phyloP scores from a whole-genome alignment of 2,797 vertebrate genomes.

The Malacoctenus gilli region DNA sequence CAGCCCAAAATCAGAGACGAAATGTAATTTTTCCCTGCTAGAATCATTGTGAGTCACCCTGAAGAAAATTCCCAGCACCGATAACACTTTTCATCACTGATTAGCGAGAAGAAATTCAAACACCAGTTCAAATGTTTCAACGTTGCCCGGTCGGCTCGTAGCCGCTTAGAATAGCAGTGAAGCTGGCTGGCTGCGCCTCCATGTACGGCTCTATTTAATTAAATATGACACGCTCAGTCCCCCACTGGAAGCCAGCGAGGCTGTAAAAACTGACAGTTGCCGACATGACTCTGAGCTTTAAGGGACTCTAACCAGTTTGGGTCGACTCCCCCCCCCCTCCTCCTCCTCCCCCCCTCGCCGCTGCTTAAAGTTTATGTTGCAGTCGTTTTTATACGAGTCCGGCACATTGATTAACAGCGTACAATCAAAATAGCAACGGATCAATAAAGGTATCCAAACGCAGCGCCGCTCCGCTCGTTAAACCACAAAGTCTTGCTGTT shows the following conservation, averaged over 20 bases:
- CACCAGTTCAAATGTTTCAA: neutral
- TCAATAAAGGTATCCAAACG: constrained; percentile 20
- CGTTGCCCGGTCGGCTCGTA: neutral
- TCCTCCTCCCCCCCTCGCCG: neutral
- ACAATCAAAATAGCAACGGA: neutral
- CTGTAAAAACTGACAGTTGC: constrained; percentile 34
- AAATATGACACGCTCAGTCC: constrained; percentile 23
- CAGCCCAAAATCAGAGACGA: no score
- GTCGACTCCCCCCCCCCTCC: no score
- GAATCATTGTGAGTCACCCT: no score
- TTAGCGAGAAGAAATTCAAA: no score
- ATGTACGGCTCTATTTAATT: constrained; percentile 24
- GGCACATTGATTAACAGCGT: constrained; percentile 15
- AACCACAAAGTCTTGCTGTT: constrained; percentile 4
- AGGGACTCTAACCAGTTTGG: constrained; percentile 14
- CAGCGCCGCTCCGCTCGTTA: constrained; percentile 7
- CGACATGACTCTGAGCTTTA: constrained; percentile 11
- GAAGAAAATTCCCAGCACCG: no score
- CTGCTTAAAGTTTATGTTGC: constrained; percentile 9
- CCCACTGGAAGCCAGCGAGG: constrained; percentile 25
- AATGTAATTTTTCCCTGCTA: no score
- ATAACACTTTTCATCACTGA: no score
- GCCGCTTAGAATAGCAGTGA: neutral
- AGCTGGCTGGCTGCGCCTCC: constrained; percentile 11
- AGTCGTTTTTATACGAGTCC: constrained; percentile 3